Evolutionary conservation across 2,888 invertebrate species (phyloP), one percentile per base, ranked within the genome.

Genomic region (Agrotis ipsilon): DNA sequence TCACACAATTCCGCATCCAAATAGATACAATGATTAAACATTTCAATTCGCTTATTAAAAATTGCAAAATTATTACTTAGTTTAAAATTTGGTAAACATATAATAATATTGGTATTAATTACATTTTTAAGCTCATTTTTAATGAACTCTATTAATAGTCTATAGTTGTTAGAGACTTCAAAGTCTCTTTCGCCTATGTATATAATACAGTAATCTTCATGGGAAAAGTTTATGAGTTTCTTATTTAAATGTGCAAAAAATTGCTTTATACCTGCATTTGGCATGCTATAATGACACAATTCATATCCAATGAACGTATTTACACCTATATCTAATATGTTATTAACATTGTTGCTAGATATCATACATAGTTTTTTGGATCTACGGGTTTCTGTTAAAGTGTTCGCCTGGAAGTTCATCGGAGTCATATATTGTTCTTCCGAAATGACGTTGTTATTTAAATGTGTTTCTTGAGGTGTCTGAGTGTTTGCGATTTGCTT

Each of bases 101-200:
- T 55, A 3, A 55, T 11, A 39, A 57, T 19, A 57, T 58, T 58
- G 21, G 58, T 58, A 21, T 58, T 21, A 5, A 21, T 19, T 58
- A 58, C 21, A 21, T 21, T 43, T 16, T 21, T 21, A n/a, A 48
- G 46, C 46, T 48, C 46, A 2, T n/a, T 48, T n/a, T 48, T 48
- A n/a, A 48, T 48, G 18, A 7, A n/a, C 2, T 48, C n/a, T n/a
- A 48, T n/a, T n/a, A 48, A 27, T 6, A 61, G 1, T 49, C 49
- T 61, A 19, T 61, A 61, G 19, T 61, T 60, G 0, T 6, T n/a
- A 9, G 48, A 49, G 1, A 19, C 9, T 61, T 61, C 48, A 4
- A 61, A 61, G 16, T 61, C 60, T 49, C 60, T 61, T 32, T 61
- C 60, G 3, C 60, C 60, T 61, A 61, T 61, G 9, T 49, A 61